A percentile compares a stretch with the other conserved stretches of the same genome.
These are phyloP conservation scores for Emmelina monodactyla DNA, from an alignment of 2,888 invertebrate genomes.

Conservation along the genomic window DNA sequence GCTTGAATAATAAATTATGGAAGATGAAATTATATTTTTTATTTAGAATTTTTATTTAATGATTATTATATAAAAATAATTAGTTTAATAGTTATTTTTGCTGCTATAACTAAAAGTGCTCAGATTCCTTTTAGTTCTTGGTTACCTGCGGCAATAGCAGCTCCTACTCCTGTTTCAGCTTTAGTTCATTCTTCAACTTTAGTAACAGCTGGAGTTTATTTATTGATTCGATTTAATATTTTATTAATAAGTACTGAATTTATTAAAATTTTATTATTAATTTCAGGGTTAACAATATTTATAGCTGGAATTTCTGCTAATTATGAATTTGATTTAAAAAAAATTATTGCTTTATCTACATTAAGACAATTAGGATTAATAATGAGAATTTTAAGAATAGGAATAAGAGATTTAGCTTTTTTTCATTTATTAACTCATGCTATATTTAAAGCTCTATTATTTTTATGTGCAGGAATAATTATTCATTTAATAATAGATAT, in stretches of 20 bases:
- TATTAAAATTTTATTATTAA: conserved; percentile 58
- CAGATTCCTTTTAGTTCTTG: conserved; percentile 84
- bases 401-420: conserved; percentile 65
- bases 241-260: conserved; percentile 45
- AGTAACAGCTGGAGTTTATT: conserved; percentile 78
- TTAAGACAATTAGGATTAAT: conserved; percentile 79
- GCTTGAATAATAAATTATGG: conserved; percentile 65
- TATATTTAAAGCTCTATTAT: conserved; percentile 78
- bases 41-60: conserved; percentile 54
- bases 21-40: conserved; percentile 62
- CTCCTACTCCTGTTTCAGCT: conserved; percentile 79
- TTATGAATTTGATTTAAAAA: conserved; percentile 76
- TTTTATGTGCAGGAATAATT: conserved; percentile 74
- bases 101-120: conserved; percentile 78
- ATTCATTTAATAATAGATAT: conserved; percentile 70
- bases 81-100: conserved; percentile 51
- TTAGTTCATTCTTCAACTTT: conserved; percentile 80
- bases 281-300: conserved; percentile 68
- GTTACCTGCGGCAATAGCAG: conserved; percentile 77
- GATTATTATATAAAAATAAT: conserved; percentile 46
- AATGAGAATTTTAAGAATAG: conserved; percentile 69
- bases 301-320: conserved; percentile 66
- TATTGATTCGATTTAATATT: conserved; percentile 73
- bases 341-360: conserved; percentile 80
- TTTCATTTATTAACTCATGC: conserved; percentile 79